These are phyloP conservation scores for Caenorhabditis sinica DNA, from an alignment of 2,888 invertebrate species.

Conservation along the genomic window DNA sequence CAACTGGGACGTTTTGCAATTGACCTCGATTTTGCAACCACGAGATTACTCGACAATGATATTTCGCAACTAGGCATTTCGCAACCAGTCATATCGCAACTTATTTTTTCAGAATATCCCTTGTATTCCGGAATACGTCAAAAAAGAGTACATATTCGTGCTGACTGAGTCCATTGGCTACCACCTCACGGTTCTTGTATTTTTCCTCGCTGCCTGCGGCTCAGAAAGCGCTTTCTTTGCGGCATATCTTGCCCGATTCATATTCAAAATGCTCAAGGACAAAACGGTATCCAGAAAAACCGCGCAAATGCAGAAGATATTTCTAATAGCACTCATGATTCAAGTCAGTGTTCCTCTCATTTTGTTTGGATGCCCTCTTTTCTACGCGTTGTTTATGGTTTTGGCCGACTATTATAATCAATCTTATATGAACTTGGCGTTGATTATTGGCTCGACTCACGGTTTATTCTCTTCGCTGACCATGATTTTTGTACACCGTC, in stretches of 20 bases:
- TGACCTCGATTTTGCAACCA: too few species aligned
- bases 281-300: neutral
- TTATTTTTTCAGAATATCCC: neutral
- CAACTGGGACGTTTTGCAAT: too few species aligned
- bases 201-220: neutral
- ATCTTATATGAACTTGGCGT: neutral
- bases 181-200: neutral
- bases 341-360: neutral
- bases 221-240: neutral
- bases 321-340: neutral
- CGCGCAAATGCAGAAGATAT: neutral
- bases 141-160: neutral
- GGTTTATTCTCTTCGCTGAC: slow-evolving; percentile 6
- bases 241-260: neutral
- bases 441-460: neutral
- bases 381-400: neutral
- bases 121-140: neutral
- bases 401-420: neutral
- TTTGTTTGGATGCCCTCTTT: neutral
- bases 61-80: too few species aligned
- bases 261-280: neutral
- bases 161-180: neutral
- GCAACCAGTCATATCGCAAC: too few species aligned
- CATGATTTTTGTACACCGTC: slow-evolving; percentile 6
- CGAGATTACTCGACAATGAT: too few species aligned